These are phyloP conservation scores for Lathamus discolor DNA, from an alignment of 2,113 vertebrate species.

Conservation along the genomic window DNA sequence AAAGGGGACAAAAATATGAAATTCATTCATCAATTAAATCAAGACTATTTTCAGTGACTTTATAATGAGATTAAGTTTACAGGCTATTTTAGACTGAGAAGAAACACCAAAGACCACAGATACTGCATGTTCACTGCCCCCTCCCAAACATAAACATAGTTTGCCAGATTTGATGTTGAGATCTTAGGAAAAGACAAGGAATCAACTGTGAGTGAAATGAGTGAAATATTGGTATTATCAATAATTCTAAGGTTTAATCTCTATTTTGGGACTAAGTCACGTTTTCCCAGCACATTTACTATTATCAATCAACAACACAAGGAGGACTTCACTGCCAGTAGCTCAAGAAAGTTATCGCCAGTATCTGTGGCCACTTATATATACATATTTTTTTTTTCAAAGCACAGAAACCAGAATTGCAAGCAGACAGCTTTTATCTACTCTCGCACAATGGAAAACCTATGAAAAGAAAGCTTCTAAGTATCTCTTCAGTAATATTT, in stretches of 20 bases:
- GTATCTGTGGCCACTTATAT: background rate
- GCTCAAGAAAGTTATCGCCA: background rate
- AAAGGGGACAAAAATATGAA: background rate
- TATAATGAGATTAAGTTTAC: background rate
- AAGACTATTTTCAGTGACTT: background rate
- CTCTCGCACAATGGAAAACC: background rate
- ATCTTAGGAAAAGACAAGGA: background rate
- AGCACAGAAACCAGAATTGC: background rate
- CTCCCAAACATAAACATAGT: background rate
- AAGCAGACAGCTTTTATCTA: background rate
- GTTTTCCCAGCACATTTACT: background rate
- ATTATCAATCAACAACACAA: background rate
- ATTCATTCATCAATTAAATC: background rate
- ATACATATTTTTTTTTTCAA: background rate
- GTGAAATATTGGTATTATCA: background rate
- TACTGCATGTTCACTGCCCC: background rate
- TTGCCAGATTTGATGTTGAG: background rate
- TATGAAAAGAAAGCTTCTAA: background rate
- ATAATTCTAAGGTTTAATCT: background rate
- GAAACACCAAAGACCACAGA: background rate
- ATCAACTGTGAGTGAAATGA: background rate
- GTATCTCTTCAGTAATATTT: background rate
- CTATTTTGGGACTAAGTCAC: background rate
- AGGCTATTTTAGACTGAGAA: background rate
- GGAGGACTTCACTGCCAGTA: background rate